Conservation (phyloP, 2,888 invertebrate species). For the Eupelmus urozonus region DNA sequence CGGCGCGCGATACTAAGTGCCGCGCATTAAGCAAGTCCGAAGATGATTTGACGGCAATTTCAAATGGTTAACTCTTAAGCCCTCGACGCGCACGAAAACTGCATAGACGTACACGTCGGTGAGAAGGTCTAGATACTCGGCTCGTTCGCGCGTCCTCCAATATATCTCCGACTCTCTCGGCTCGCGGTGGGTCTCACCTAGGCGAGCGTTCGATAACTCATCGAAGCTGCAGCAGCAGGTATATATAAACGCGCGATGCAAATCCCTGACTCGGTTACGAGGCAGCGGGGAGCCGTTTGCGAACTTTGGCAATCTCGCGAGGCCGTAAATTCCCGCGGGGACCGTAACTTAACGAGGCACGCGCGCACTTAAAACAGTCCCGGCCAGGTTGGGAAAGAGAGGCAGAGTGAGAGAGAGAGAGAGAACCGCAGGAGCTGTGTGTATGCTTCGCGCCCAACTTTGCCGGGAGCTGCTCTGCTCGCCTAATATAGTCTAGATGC, state of each 20-base stretch:
- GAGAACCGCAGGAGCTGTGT: background rate
- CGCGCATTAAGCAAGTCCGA: slow-evolving; percentile 11
- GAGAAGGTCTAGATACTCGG: background rate
- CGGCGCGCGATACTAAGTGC: background rate
- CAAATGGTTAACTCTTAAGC: slow-evolving; percentile 22
- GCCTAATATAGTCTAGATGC: too few relatives aligned
- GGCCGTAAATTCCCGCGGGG: slow-evolving; percentile 54
- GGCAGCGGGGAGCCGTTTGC: slow-evolving; percentile 65
- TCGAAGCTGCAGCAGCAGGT: slow-evolving; percentile 25
- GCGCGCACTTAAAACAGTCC: slow-evolving; percentile 58
- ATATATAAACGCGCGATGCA: slow-evolving; percentile 51
- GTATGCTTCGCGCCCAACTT: too few relatives aligned
- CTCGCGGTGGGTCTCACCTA: too few relatives aligned
- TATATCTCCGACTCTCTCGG: too few relatives aligned
- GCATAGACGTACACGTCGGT: background rate
- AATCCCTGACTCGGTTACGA: slow-evolving; percentile 62
- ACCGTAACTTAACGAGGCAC: slow-evolving; percentile 61
- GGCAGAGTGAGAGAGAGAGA: slow-evolving; percentile 8
- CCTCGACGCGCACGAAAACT: background rate
- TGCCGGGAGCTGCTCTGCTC: too few relatives aligned
- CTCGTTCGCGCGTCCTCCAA: slow-evolving; percentile 13
- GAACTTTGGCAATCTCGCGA: slow-evolving; percentile 65
- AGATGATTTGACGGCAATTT: slow-evolving; percentile 39
- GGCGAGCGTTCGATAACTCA: slow-evolving; percentile 48
- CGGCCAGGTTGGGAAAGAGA: background rate